A percentile compares a stretch with the other conserved stretches of the same genome.
These are phyloP conservation scores for Andrena fulva DNA, from an alignment of 2,888 invertebrate species.

Conservation along the genomic window DNA sequence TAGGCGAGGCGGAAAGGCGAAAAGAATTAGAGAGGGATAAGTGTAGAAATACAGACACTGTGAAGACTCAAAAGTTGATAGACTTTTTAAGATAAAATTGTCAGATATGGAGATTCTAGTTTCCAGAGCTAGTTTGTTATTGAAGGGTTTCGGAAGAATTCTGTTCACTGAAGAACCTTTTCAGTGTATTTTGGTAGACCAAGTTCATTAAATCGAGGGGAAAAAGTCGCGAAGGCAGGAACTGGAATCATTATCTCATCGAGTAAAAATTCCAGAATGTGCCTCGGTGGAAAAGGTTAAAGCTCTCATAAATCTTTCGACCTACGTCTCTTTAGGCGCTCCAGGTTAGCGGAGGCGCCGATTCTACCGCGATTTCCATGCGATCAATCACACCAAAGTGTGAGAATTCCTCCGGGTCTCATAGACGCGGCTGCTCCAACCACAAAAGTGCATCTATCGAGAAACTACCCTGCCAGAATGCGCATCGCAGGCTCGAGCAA, in stretches of 20 bases:
- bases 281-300: constrained; percentile 72
- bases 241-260: not conserved
- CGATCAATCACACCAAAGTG: constrained; percentile 61
- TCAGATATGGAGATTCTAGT: no score
- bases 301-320: constrained; percentile 71
- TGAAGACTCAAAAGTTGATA: no score
- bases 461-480: constrained; percentile 20
- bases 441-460: constrained; percentile 12
- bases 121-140: no score
- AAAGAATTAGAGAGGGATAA: no score
- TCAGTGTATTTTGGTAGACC: no score
- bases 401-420: constrained; percentile 69
- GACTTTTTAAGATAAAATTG: no score
- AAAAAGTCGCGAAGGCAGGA: not conserved
- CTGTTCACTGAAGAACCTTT: no score
- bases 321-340: constrained; percentile 67
- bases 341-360: constrained; percentile 45
- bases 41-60: no score
- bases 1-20: no score
- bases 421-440: constrained; percentile 27
- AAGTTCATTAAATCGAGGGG: not conserved
- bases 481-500: constrained; percentile 24
- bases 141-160: no score
- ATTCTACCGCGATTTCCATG: constrained; percentile 58
- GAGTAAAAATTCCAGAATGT: constrained; percentile 6